Percentiles rank a stretch among this genome's conserved stretches.
Evolutionary conservation across 2,888 invertebrate species (phyloP).

Genomic region (Hedychridium roseum): DNA sequence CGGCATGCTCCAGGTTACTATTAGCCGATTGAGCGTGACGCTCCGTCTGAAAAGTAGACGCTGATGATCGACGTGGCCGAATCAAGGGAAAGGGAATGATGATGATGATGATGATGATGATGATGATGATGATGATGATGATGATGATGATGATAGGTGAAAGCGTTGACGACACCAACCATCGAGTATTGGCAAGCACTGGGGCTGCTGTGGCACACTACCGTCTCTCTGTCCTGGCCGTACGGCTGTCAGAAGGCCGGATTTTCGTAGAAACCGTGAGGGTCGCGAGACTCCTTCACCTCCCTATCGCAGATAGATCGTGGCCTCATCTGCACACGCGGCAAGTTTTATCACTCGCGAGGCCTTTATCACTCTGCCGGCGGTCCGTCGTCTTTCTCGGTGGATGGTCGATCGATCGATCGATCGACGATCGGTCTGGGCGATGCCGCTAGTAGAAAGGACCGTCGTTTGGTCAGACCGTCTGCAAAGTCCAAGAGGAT

Average conservation of each 20-base stretch:
- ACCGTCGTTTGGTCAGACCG: too few relatives aligned
- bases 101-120: neutral
- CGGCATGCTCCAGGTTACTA: too few relatives aligned
- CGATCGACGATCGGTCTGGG: neutral
- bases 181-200: conserved; percentile 62
- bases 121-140: neutral
- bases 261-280: conserved; percentile 49
- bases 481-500: too few relatives aligned
- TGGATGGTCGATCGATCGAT: too few relatives aligned
- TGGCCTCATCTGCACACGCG: conserved; percentile 54
- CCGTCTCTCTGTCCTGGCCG: conserved; percentile 55
- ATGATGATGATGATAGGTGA: conserved; percentile 4
- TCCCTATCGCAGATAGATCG: conserved; percentile 55
- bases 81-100: neutral
- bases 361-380: neutral
- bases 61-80: neutral
- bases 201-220: conserved; percentile 61
- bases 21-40: too few relatives aligned
- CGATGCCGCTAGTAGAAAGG: too few relatives aligned
- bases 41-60: neutral
- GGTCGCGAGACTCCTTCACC: conserved; percentile 56
- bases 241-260: conserved; percentile 58
- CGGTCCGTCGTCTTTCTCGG: too few relatives aligned
- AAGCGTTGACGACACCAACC: conserved; percentile 52
- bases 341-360: conserved; percentile 3